These are phyloP conservation scores for Sylvilagus bachmani DNA, from an alignment of 2,113 vertebrate genomes.

Conservation along the genomic window DNA sequence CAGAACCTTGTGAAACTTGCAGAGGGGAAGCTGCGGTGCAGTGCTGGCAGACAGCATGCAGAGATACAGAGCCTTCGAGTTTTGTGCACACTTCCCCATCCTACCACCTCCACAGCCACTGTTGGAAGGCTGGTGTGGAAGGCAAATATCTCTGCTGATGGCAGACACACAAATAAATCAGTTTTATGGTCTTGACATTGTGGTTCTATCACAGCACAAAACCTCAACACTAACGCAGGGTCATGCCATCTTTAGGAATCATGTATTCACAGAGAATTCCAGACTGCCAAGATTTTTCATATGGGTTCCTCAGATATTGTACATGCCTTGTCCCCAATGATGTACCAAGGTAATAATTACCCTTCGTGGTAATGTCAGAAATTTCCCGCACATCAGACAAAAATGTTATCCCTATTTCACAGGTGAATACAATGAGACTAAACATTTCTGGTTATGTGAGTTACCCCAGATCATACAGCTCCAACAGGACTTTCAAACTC, in stretches of 20 bases:
- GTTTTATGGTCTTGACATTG: slow-evolving; percentile 21
- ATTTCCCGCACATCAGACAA: background rate
- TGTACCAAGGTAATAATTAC: background rate
- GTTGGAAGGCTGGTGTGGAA: background rate
- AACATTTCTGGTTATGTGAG: background rate
- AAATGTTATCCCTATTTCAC: background rate
- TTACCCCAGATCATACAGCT: background rate
- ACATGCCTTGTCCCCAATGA: background rate
- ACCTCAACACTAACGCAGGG: background rate
- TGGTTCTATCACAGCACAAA: background rate
- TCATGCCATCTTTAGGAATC: background rate
- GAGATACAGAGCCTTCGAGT: rapidly evolving
- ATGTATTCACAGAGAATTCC: background rate
- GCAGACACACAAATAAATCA: background rate
- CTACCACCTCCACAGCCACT: background rate
- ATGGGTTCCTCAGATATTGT: background rate
- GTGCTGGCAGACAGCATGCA: background rate
- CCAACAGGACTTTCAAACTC: background rate
- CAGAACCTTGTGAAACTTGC: slow-evolving; percentile 25
- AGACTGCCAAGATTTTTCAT: background rate
- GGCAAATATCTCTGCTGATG: background rate
- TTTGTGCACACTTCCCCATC: background rate
- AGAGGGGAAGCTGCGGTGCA: slow-evolving; percentile 70
- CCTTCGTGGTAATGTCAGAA: background rate
- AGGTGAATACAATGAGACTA: background rate